phyloP scores from a whole-genome alignment of 2,888 invertebrate species.

The Drosophila anceps region DNA sequence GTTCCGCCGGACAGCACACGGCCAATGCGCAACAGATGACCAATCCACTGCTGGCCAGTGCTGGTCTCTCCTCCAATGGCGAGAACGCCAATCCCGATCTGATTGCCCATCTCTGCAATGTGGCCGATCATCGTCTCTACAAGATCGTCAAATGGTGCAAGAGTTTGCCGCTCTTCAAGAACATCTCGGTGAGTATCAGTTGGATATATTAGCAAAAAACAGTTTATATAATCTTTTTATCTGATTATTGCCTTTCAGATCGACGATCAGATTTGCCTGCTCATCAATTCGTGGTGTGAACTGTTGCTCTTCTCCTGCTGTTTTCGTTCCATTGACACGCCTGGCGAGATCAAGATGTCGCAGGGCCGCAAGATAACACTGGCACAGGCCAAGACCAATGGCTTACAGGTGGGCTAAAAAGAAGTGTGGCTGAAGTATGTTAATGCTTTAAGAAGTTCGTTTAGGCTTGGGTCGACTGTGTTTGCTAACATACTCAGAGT shows the following conservation, averaged over 20 bases:
- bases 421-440: not conserved
- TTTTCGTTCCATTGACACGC: slow-evolving; percentile 96
- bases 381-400: slow-evolving; percentile 85
- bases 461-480: not conserved
- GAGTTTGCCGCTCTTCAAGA: slow-evolving; percentile 97
- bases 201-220: too few species aligned
- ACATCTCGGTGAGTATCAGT: slow-evolving; percentile 91
- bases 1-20: slow-evolving; percentile 71
- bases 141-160: slow-evolving; percentile 99
- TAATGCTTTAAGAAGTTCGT: not conserved
- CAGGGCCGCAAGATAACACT: slow-evolving; percentile 85
- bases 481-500: too few species aligned
- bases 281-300: slow-evolving; percentile 99
- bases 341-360: slow-evolving; percentile 93
- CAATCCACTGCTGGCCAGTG: slow-evolving; percentile 87
- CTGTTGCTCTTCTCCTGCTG: slow-evolving; percentile 96
- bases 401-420: slow-evolving; percentile 86
- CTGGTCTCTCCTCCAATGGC: slow-evolving; percentile 85
- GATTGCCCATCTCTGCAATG: slow-evolving; percentile 95
- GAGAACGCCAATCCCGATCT: slow-evolving; percentile 92
- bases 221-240: not conserved
- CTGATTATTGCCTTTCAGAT: slow-evolving; percentile 88
- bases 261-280: slow-evolving; percentile 98
- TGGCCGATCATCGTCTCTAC: slow-evolving; percentile 97
- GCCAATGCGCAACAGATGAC: slow-evolving; percentile 85